Conservation (phyloP, 2,797 vertebrate genomes). For the Hapalemur alaotrensis region DNA sequence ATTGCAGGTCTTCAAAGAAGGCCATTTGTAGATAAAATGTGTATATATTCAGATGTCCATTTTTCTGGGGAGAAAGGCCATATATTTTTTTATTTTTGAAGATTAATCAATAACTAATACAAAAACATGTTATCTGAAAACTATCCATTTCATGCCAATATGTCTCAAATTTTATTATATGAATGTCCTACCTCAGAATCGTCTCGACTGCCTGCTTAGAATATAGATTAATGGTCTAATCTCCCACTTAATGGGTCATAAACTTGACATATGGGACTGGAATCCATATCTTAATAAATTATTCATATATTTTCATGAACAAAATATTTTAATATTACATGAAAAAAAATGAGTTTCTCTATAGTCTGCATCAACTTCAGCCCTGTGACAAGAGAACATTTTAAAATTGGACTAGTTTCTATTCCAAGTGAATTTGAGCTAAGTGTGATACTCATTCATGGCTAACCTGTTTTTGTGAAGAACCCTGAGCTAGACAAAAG, state of each 20-base stretch:
- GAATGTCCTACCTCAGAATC: background rate
- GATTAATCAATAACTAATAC: background rate
- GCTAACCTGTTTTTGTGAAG: background rate
- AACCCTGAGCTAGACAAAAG: background rate
- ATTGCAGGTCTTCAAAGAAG: background rate
- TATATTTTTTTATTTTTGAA: background rate
- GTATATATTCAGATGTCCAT: background rate
- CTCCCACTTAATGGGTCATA: background rate
- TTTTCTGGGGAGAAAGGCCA: background rate
- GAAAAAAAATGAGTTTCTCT: background rate
- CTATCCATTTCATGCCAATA: background rate
- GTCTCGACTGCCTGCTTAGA: background rate
- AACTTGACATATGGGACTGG: background rate
- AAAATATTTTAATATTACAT: background rate
- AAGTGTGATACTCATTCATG: background rate
- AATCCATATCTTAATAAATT: background rate
- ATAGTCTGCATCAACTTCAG: background rate
- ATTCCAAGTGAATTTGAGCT: background rate
- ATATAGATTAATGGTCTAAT: background rate
- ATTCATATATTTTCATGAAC: background rate
- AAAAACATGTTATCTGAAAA: background rate
- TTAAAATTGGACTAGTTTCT: background rate
- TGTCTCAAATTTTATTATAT: background rate
- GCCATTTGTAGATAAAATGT: background rate
- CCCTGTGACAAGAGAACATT: background rate